These are phyloP conservation scores for Coecobrya sp. DNA, from an alignment of 2,888 invertebrate species.

Conservation along the genomic window DNA sequence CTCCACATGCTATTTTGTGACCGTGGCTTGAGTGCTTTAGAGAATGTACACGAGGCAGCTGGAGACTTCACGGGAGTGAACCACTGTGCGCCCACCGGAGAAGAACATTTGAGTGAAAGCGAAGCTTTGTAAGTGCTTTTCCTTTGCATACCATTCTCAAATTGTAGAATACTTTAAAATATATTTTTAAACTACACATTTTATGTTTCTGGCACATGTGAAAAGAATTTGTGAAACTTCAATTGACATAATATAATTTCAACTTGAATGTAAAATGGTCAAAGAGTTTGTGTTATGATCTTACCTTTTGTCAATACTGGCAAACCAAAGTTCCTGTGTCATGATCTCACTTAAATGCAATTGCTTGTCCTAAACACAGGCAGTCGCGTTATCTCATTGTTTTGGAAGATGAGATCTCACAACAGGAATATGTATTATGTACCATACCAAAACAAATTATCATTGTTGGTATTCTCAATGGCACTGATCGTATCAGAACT, in stretches of 20 bases:
- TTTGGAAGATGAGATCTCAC: constrained; percentile 55
- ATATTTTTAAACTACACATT: background rate
- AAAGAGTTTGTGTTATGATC: background rate
- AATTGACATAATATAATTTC: too few species aligned
- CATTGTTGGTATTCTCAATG: background rate
- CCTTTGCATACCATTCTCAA: background rate
- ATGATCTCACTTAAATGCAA: constrained; percentile 71
- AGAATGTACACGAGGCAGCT: background rate
- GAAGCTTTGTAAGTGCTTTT: background rate
- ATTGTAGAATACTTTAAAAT: background rate
- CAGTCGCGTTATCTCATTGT: constrained; percentile 47
- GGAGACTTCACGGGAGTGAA: constrained; percentile 6
- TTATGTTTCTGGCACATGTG: background rate
- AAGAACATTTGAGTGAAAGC: background rate
- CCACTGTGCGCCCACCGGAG: background rate
- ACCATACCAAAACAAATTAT: background rate
- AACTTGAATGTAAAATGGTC: too few species aligned
- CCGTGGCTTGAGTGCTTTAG: constrained; percentile 31
- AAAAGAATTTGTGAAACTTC: background rate
- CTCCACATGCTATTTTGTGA: constrained; percentile 4
- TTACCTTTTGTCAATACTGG: constrained; percentile 86
- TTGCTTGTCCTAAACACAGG: background rate
- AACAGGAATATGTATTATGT: background rate
- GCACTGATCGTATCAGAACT: background rate
- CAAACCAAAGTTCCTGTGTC: constrained; percentile 85